A percentile compares a stretch with the other conserved stretches of the same genome.
Evolutionary conservation across 2,888 invertebrate genomes (phyloP).

Genomic region (Polylopha cassiicola): DNA sequence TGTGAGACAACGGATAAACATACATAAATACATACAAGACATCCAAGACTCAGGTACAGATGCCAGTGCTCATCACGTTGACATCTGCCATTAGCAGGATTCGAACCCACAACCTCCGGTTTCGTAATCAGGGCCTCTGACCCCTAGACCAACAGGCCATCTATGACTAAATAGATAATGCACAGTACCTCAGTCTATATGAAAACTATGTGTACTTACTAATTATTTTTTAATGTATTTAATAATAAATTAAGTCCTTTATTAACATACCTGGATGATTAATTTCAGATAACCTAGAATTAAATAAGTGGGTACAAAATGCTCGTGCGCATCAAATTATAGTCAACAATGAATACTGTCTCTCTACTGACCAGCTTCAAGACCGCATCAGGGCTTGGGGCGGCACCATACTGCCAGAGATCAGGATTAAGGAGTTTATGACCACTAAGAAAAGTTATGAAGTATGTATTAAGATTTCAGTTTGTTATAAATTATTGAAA

Average conservation of each 20-base stretch:
- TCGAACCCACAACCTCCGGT: too few relatives aligned
- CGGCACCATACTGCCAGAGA: constrained; percentile 46
- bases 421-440: constrained; percentile 83
- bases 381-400: constrained; percentile 50
- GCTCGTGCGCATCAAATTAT: constrained; percentile 43
- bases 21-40: too few relatives aligned
- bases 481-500: constrained; percentile 1
- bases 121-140: too few relatives aligned
- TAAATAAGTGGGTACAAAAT: constrained; percentile 45
- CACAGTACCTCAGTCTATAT: too few relatives aligned
- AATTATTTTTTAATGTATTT: background rate
- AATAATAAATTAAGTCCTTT: background rate
- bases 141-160: too few relatives aligned
- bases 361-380: constrained; percentile 56
- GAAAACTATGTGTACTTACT: too few relatives aligned
- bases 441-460: constrained; percentile 89
- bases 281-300: constrained; percentile 37
- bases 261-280: constrained; percentile 5
- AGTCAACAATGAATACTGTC: constrained; percentile 59
- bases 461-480: constrained; percentile 48
- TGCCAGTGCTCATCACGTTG: too few relatives aligned
- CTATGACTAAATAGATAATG: too few relatives aligned
- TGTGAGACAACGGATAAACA: too few relatives aligned
- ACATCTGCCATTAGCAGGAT: too few relatives aligned
- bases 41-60: too few relatives aligned